Conservation (phyloP, 1,140 invertebrate species). For the Euglossa dilemma region DNA sequence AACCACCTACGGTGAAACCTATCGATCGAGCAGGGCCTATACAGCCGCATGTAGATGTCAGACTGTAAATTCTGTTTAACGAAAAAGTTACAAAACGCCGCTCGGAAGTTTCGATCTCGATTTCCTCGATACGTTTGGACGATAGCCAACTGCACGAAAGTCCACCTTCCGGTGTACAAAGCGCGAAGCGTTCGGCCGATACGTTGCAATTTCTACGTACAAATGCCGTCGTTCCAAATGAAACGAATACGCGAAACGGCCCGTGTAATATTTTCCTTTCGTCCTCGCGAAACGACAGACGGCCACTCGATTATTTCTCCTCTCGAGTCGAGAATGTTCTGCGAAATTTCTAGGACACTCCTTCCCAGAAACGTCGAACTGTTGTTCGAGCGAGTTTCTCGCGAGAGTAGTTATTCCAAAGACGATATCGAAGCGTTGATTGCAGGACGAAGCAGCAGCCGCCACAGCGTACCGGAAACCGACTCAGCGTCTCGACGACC, state of each 20-base stretch:
- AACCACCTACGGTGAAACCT: not conserved
- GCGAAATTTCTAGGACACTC: too few species aligned
- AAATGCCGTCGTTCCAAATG: not conserved
- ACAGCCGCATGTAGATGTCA: not conserved
- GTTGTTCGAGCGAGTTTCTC: too few species aligned
- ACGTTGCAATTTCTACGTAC: too few species aligned
- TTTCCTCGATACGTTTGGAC: not conserved
- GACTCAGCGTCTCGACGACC: constrained; percentile 70
- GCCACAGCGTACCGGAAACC: constrained; percentile 61
- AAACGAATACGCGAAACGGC: not conserved
- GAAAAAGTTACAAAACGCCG: not conserved
- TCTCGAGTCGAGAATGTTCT: too few species aligned
- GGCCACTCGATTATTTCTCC: too few species aligned
- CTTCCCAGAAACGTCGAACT: too few species aligned
- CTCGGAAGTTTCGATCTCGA: not conserved
- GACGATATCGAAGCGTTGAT: constrained; percentile 30
- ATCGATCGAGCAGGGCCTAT: not conserved
- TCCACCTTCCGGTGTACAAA: not conserved
- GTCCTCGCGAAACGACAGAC: not conserved
- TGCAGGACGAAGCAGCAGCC: constrained; percentile 52
- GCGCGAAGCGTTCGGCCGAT: not conserved
- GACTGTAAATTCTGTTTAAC: not conserved
- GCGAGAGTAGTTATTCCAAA: too few species aligned
- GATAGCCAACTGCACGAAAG: not conserved
- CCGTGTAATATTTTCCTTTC: not conserved